A percentile compares a stretch with the other conserved stretches of the same genome.
phyloP scores from a whole-genome alignment of 2,888 invertebrate species.

The Crematogaster levior region DNA sequence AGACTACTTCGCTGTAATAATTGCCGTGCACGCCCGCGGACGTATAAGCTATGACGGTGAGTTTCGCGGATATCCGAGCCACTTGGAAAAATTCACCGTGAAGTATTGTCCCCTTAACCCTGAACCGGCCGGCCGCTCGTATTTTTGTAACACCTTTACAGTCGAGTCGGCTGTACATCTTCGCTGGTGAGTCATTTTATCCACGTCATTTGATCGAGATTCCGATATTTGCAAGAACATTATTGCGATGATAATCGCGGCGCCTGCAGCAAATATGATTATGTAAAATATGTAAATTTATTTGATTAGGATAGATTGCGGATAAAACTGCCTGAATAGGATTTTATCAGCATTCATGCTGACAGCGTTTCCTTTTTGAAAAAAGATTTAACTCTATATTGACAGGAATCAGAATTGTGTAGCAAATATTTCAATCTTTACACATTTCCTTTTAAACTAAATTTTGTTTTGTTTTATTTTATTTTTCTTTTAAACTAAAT shows the following conservation, averaged over 20 bases:
- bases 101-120: conserved; percentile 55
- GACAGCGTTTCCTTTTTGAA: background rate
- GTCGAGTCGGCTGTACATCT: background rate
- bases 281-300: conserved; percentile 21
- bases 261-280: conserved; percentile 8
- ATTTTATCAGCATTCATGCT: background rate
- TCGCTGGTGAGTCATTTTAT: background rate
- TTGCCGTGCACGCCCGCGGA: conserved; percentile 78
- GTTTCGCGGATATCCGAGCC: conserved; percentile 69
- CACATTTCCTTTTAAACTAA: background rate
- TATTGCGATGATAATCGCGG: conserved; percentile 7
- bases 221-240: background rate
- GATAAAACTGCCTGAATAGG: background rate
- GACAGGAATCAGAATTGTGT: background rate
- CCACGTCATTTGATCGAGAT: background rate
- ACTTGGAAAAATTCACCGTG: conserved; percentile 60
- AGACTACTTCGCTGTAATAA: conserved; percentile 80
- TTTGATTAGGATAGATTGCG: background rate
- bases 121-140: conserved; percentile 36
- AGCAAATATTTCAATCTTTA: background rate
- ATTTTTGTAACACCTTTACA: conserved; percentile 41
- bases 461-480: background rate
- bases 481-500: background rate
- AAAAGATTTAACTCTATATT: background rate
- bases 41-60: conserved; percentile 69